Evolutionary conservation across 2,797 vertebrate species (phyloP).

Genomic region (Thalassophryne amazonica): DNA sequence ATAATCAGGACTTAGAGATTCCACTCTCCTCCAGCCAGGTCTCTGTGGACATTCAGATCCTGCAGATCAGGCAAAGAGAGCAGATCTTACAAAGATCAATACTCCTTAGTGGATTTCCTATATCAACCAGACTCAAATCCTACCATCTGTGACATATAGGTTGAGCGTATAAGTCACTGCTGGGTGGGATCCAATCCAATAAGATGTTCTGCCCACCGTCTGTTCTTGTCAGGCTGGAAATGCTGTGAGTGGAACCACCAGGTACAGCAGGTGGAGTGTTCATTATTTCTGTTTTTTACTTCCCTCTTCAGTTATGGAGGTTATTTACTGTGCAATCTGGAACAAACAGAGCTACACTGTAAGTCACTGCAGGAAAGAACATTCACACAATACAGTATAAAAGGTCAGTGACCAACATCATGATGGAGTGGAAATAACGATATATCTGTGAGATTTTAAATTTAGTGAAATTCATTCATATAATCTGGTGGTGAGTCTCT

Average conservation of each 20-base stretch:
- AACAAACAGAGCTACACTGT: not conserved
- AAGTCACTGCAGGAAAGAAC: not conserved
- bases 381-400: not conserved
- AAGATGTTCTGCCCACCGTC: constrained; percentile 51
- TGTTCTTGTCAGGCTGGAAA: constrained; percentile 52
- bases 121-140: constrained; percentile 68
- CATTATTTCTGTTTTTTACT: not conserved
- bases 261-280: constrained; percentile 39
- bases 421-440: too few relatives aligned
- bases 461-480: too few relatives aligned
- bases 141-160: constrained; percentile 75
- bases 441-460: too few relatives aligned
- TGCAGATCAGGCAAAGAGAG: constrained; percentile 63
- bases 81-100: constrained; percentile 70
- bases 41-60: constrained; percentile 54
- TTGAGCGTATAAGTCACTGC: constrained; percentile 64
- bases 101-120: constrained; percentile 73
- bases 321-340: not conserved
- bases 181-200: constrained; percentile 64
- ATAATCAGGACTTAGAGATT: constrained; percentile 8
- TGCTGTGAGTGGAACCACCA: constrained; percentile 32
- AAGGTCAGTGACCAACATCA: too few relatives aligned
- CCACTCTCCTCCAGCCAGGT: constrained; percentile 23
- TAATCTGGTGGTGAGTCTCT: too few relatives aligned
- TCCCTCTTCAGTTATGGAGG: not conserved